Percentiles rank a stretch among this genome's conserved stretches.
phyloP scores from a whole-genome alignment of 2,888 invertebrate genomes.

The Eumerus sabulonum region DNA sequence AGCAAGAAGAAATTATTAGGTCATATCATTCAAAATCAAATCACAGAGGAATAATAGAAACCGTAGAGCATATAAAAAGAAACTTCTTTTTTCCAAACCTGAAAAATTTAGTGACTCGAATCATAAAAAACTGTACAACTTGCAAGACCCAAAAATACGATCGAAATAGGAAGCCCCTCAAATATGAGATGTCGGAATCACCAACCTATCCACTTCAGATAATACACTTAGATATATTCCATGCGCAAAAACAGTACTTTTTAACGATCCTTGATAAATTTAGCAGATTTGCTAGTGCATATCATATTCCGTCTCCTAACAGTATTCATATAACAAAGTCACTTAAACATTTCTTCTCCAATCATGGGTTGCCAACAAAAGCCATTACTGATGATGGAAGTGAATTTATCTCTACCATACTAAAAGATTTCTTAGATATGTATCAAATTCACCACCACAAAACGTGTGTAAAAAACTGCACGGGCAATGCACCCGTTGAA shows the following conservation, averaged over 20 bases:
- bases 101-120: not conserved
- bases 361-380: not conserved
- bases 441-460: not conserved
- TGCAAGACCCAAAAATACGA: constrained; percentile 7
- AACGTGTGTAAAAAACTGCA: constrained; percentile 7
- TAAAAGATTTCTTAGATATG: constrained; percentile 5
- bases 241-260: not conserved
- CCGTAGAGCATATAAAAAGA: not conserved
- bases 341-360: not conserved
- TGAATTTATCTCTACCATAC: constrained; percentile 2
- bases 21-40: not conserved
- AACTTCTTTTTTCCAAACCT: not conserved
- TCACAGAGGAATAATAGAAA: not conserved
- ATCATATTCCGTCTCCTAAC: not conserved
- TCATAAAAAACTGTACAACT: constrained; percentile 6
- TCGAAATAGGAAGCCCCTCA: not conserved
- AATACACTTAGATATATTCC: not conserved
- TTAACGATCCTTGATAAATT: constrained; percentile 7
- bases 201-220: not conserved
- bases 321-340: not conserved
- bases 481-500: constrained; percentile 12
- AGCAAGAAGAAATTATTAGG: constrained; percentile 30
- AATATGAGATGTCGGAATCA: not conserved
- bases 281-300: not conserved
- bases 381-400: not conserved